These are phyloP conservation scores for Propithecus coquereli DNA, from an alignment of 2,113 vertebrate species.

Conservation along the genomic window DNA sequence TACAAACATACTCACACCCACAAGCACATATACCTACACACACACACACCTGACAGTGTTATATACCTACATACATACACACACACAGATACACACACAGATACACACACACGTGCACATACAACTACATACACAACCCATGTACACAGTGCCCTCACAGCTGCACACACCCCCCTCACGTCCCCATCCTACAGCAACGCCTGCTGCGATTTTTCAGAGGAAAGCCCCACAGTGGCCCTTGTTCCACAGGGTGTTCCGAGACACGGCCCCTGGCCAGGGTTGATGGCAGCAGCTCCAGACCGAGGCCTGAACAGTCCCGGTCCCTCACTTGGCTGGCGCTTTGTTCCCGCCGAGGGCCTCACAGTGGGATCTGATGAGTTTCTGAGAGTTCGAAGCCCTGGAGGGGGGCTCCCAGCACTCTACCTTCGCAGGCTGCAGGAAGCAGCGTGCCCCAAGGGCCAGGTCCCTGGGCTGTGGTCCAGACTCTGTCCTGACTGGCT, in stretches of 20 bases:
- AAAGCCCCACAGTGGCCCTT: background rate
- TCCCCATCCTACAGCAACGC: background rate
- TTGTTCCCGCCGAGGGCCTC: background rate
- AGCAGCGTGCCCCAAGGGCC: background rate
- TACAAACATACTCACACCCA: background rate
- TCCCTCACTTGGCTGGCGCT: background rate
- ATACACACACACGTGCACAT: background rate
- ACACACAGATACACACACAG: background rate
- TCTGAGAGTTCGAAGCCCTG: background rate
- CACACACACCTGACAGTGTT: background rate
- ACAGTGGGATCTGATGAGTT: background rate
- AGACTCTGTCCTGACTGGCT: background rate
- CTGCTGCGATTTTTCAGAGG: background rate
- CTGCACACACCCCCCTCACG: background rate
- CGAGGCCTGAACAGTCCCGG: background rate
- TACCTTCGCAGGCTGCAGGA: background rate
- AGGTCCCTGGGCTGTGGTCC: background rate
- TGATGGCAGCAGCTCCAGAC: background rate
- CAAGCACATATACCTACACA: background rate
- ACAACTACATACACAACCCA: background rate
- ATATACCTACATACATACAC: background rate
- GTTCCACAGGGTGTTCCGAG: background rate
- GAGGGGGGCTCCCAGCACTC: rapidly evolving
- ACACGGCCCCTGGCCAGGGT: background rate
- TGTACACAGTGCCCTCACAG: background rate